Evolutionary conservation across 2,797 vertebrate species (phyloP).

Genomic region (Aphelocoma californica): DNA sequence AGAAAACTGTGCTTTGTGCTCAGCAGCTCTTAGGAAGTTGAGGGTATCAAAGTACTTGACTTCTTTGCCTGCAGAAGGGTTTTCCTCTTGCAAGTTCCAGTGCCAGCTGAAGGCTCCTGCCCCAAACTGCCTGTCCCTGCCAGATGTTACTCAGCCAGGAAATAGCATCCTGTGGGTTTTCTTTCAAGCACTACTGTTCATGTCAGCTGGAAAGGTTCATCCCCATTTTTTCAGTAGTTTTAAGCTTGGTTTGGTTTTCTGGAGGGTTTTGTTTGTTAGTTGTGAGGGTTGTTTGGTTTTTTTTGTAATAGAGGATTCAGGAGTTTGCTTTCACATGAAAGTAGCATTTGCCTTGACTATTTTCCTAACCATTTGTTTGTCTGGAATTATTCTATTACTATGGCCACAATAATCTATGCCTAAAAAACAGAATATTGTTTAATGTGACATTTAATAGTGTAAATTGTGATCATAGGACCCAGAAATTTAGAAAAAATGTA

Average conservation of each 20-base stretch:
- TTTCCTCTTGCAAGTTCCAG: neutral
- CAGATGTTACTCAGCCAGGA: neutral
- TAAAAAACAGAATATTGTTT: neutral
- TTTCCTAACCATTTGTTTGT: neutral
- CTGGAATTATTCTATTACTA: neutral
- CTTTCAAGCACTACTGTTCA: neutral
- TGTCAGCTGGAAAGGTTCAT: neutral
- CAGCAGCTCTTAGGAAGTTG: neutral
- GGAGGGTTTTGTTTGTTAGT: neutral
- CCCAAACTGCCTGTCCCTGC: neutral
- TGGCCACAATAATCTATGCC: neutral
- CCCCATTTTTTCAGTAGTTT: neutral
- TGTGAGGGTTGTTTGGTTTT: neutral
- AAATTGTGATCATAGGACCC: neutral
- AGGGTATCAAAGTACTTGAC: neutral
- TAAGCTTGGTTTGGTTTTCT: neutral
- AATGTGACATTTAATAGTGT: neutral
- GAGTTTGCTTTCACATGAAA: neutral
- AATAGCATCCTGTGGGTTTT: neutral
- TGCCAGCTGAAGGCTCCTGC: neutral
- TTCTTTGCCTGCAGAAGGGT: neutral
- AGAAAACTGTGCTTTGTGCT: neutral
- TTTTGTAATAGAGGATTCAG: neutral
- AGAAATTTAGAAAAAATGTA: neutral
- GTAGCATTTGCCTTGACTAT: neutral